Evolutionary conservation across 1,140 invertebrate species (phyloP).

Genomic region (Bombus superbus): DNA sequence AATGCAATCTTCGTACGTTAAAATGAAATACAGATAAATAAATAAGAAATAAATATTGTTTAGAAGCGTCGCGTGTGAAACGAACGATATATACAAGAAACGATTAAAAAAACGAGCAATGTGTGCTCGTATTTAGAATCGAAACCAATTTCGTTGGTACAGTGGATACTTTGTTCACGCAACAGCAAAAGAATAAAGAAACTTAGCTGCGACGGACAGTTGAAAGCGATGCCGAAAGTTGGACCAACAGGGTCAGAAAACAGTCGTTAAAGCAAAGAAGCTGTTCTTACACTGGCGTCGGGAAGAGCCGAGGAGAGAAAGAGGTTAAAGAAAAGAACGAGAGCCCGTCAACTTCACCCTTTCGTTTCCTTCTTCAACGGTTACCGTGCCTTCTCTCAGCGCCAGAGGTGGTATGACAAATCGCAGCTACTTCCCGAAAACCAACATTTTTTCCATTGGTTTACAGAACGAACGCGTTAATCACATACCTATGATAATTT

Average conservation of each 20-base stretch:
- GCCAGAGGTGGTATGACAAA: constrained; percentile 44
- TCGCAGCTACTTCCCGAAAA: constrained; percentile 11
- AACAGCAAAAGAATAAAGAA: constrained; percentile 32
- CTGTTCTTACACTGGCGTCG: constrained; percentile 56
- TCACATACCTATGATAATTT: not conserved
- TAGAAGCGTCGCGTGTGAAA: not conserved
- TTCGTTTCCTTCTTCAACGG: constrained; percentile 58
- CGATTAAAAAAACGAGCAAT: not conserved
- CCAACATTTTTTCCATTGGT: not conserved
- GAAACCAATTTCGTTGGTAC: not conserved
- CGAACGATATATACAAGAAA: no score
- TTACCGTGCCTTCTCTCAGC: constrained; percentile 24
- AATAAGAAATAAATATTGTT: no score
- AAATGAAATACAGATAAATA: no score
- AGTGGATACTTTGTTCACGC: constrained; percentile 5
- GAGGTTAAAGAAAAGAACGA: constrained; percentile 36
- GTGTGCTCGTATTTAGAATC: not conserved
- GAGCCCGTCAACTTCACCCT: constrained; percentile 66
- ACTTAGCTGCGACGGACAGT: constrained; percentile 66
- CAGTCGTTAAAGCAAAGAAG: constrained; percentile 70
- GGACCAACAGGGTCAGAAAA: constrained; percentile 59
- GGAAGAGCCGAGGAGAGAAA: constrained; percentile 12
- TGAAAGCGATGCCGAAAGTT: constrained; percentile 72
- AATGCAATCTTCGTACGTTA: no score
- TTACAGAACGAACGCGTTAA: not conserved